Evolutionary conservation across 2,113 vertebrate species (phyloP).

Genomic region (Hyperopisus bebe): DNA sequence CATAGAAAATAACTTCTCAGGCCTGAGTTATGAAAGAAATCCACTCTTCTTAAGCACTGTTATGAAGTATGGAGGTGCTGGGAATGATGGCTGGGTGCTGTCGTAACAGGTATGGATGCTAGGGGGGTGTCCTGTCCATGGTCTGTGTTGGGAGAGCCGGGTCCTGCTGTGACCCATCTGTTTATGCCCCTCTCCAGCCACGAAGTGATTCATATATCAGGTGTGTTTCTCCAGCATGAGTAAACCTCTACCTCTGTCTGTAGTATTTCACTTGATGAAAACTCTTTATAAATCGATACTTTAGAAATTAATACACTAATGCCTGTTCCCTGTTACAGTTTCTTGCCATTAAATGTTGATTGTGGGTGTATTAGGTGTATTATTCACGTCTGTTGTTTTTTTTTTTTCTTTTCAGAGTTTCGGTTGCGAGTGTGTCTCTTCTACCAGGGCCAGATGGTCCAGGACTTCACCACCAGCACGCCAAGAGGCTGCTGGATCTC

Average conservation of each 20-base stretch:
- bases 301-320: background rate
- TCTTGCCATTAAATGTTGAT: background rate
- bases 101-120: background rate
- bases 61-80: background rate
- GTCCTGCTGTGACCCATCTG: background rate
- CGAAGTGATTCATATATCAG: conserved; percentile 18
- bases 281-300: background rate
- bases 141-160: background rate
- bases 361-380: background rate
- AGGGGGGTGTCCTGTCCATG: background rate
- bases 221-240: background rate
- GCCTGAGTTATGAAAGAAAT: background rate
- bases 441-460: conserved; percentile 64
- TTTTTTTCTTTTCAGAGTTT: conserved; percentile 54
- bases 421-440: conserved; percentile 70
- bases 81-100: background rate
- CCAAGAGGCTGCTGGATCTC: conserved; percentile 78
- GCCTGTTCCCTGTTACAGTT: background rate
- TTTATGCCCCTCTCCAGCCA: background rate
- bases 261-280: background rate
- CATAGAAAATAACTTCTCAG: background rate
- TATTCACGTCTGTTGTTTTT: background rate
- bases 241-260: background rate
- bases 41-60: background rate
- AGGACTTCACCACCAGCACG: conserved; percentile 57